These are phyloP conservation scores for Panthera leo DNA, from an alignment of 2,113 vertebrate genomes.

Conservation along the genomic window DNA sequence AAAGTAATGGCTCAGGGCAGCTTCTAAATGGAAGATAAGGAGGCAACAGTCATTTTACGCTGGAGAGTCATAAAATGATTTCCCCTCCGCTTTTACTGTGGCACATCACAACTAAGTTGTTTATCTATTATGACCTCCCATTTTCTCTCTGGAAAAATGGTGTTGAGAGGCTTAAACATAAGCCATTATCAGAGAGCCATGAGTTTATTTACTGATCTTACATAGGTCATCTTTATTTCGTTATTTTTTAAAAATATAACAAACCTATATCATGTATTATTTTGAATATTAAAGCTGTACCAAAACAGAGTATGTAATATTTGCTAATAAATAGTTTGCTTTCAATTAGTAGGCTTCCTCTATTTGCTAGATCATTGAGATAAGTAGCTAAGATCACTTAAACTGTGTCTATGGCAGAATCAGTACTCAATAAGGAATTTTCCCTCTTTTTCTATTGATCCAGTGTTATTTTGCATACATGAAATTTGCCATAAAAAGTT, in stretches of 20 bases:
- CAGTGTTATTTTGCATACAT: background rate
- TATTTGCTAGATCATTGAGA: background rate
- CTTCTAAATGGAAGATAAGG: conserved; percentile 43
- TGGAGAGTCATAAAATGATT: background rate
- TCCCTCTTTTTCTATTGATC: background rate
- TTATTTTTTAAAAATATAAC: background rate
- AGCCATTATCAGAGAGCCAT: background rate
- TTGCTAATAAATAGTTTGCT: background rate
- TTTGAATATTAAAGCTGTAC: background rate
- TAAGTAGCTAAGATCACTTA: background rate
- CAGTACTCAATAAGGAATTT: background rate
- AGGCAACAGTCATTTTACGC: conserved; percentile 30
- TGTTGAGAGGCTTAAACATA: background rate
- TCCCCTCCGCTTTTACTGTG: background rate
- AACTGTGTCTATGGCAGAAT: background rate
- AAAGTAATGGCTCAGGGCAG: conserved; percentile 33
- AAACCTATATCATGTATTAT: background rate
- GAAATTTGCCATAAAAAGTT: background rate
- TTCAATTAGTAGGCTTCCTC: background rate
- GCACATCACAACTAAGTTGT: background rate
- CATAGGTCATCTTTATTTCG: background rate
- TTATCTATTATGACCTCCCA: background rate
- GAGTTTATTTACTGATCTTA: background rate
- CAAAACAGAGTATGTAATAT: background rate
- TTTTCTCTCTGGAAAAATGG: conserved; percentile 7